Evolutionary conservation across 2,113 vertebrate species (phyloP).

Genomic region (Sorex fumeus): DNA sequence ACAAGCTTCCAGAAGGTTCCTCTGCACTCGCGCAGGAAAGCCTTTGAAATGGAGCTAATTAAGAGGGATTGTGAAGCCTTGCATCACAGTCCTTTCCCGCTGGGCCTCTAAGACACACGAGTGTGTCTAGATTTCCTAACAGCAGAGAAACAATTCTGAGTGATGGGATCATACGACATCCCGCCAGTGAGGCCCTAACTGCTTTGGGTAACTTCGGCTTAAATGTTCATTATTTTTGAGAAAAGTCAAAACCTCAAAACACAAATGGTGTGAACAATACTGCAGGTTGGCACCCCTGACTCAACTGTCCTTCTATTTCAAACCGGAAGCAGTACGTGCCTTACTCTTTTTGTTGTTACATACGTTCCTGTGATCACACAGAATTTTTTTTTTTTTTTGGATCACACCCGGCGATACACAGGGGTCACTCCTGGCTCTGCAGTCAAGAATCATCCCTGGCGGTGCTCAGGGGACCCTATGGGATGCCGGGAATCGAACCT

Average conservation of each 20-base stretch:
- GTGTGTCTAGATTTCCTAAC: constrained; percentile 59
- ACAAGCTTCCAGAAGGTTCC: background rate
- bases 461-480: no score
- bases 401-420: no score
- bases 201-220: background rate
- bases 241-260: constrained; percentile 31
- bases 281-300: background rate
- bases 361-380: background rate
- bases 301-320: constrained; percentile 25
- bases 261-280: background rate
- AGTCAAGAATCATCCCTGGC: no score
- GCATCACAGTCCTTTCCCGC: background rate
- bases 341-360: constrained; percentile 29
- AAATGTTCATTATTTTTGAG: constrained; percentile 19
- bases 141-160: background rate
- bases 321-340: background rate
- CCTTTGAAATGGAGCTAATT: background rate
- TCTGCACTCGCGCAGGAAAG: background rate
- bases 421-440: no score
- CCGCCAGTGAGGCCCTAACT: background rate
- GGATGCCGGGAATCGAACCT: no score
- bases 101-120: no score
- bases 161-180: background rate
- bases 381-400: background rate
- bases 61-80: background rate